These are phyloP conservation scores for Mactromeris polynyma DNA, from an alignment of 2,888 invertebrate species.

Conservation along the genomic window DNA sequence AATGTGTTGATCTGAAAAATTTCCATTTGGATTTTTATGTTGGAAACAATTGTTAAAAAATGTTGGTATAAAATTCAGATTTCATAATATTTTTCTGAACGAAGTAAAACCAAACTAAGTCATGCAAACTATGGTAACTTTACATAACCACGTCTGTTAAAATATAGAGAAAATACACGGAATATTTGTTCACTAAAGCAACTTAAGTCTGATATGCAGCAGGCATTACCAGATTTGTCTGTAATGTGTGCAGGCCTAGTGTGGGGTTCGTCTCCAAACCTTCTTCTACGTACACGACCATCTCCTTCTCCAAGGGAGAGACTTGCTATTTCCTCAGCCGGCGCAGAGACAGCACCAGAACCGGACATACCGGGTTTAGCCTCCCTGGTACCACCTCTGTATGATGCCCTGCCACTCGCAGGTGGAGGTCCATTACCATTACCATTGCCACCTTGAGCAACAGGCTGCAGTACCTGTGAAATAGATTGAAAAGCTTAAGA, in stretches of 20 bases:
- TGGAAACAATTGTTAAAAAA: too few species aligned
- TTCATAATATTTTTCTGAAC: too few species aligned
- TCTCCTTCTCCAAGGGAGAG: slow-evolving; percentile 73
- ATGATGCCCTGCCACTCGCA: slow-evolving; percentile 81
- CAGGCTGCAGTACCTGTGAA: slow-evolving; percentile 59
- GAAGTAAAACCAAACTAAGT: too few species aligned
- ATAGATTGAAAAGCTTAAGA: too few species aligned
- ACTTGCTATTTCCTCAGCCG: slow-evolving; percentile 71
- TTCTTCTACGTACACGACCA: slow-evolving; percentile 51
- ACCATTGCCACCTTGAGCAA: slow-evolving; percentile 58
- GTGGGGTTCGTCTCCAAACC: slow-evolving; percentile 67
- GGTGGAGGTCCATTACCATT: slow-evolving; percentile 69
- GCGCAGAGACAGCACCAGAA: slow-evolving; percentile 68
- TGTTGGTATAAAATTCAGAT: too few species aligned
- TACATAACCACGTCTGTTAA: too few species aligned
- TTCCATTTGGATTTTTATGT: too few species aligned
- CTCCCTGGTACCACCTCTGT: slow-evolving; percentile 80
- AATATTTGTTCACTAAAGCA: too few species aligned
- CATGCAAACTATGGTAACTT: too few species aligned
- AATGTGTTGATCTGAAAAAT: too few species aligned
- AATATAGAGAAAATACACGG: too few species aligned
- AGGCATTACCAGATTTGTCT: slow-evolving; percentile 73
- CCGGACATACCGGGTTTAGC: slow-evolving; percentile 76
- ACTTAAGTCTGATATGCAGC: too few species aligned
- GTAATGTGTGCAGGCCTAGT: slow-evolving; percentile 78